Conservation (phyloP, 2,113 vertebrate species). For the Channa argus region DNA sequence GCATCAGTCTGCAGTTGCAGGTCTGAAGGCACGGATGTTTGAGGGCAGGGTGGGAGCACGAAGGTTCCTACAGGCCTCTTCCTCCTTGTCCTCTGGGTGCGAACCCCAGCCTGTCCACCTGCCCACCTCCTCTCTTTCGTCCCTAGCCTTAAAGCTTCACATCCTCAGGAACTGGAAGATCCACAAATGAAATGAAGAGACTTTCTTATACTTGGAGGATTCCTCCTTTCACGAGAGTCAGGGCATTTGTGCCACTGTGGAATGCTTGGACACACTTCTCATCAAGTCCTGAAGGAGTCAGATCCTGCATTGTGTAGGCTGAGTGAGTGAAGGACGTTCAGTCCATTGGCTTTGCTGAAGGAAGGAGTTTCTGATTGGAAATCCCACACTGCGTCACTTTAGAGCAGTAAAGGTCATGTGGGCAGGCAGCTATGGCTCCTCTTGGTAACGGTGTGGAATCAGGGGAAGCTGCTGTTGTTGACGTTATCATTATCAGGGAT, state of each 20-base stretch:
- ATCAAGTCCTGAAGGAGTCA: slow-evolving; percentile 4
- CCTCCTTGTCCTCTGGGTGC: slow-evolving; percentile 14
- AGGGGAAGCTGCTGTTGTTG: slow-evolving; percentile 42
- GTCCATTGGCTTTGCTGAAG: background rate
- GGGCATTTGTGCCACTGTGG: background rate
- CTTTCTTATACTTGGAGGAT: slow-evolving; percentile 35
- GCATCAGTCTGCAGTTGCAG: slow-evolving; percentile 67
- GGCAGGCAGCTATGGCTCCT: slow-evolving; percentile 21
- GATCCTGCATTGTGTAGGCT: slow-evolving; percentile 12
- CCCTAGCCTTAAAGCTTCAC: slow-evolving; percentile 65
- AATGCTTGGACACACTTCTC: slow-evolving; percentile 6
- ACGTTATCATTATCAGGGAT: slow-evolving; percentile 11
- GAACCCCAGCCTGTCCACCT: slow-evolving; percentile 30
- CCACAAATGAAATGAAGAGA: slow-evolving; percentile 76
- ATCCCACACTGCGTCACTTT: slow-evolving; percentile 8
- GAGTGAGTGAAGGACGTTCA: slow-evolving; percentile 9
- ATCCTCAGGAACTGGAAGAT: slow-evolving; percentile 86
- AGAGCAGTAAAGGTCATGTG: slow-evolving; percentile 7
- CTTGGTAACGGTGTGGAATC: slow-evolving; percentile 19
- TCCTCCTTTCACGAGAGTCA: slow-evolving; percentile 4
- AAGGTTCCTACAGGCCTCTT: slow-evolving; percentile 47
- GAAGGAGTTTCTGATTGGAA: background rate
- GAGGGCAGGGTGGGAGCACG: slow-evolving; percentile 66
- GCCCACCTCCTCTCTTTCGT: slow-evolving; percentile 50
- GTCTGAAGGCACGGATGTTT: slow-evolving; percentile 74